Evolutionary conservation across 2,888 invertebrate species (phyloP).

Genomic region (Anoncus sp.): DNA sequence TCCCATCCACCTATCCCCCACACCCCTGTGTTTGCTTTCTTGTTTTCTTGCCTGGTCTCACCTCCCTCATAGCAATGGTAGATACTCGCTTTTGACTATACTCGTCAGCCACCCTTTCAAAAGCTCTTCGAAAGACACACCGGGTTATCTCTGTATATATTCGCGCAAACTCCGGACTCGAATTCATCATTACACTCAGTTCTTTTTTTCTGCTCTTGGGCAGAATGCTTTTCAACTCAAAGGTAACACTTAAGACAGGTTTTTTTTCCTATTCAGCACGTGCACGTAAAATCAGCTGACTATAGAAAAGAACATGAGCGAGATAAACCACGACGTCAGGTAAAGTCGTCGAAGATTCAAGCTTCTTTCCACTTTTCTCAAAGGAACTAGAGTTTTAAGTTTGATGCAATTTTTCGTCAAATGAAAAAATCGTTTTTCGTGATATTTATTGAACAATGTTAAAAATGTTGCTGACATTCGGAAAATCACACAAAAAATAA

Average conservation of each 20-base stretch:
- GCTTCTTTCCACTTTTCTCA: not conserved
- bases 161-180: conserved; percentile 7
- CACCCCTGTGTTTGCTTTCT: conserved; percentile 20
- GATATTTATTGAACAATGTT: not conserved
- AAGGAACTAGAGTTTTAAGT: not conserved
- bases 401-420: not conserved
- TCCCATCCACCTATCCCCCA: conserved; percentile 28
- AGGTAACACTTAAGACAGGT: conserved; percentile 45
- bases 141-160: not conserved
- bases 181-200: not conserved
- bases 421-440: not conserved
- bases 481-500: too few species aligned
- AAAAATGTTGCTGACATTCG: too few species aligned
- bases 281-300: conserved; percentile 30
- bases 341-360: not conserved
- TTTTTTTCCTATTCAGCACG: conserved; percentile 37
- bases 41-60: conserved; percentile 36
- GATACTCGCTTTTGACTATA: conserved; percentile 32
- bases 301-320: not conserved
- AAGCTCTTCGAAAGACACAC: conserved; percentile 35
- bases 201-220: conserved; percentile 9
- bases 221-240: conserved; percentile 57
- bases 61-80: conserved; percentile 43
- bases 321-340: conserved; percentile 13
- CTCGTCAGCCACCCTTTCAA: conserved; percentile 41